Percentiles rank a stretch among this genome's conserved stretches.
Evolutionary conservation across 1,140 invertebrate species (phyloP).

Genomic region (Drosophila kepulauana): DNA sequence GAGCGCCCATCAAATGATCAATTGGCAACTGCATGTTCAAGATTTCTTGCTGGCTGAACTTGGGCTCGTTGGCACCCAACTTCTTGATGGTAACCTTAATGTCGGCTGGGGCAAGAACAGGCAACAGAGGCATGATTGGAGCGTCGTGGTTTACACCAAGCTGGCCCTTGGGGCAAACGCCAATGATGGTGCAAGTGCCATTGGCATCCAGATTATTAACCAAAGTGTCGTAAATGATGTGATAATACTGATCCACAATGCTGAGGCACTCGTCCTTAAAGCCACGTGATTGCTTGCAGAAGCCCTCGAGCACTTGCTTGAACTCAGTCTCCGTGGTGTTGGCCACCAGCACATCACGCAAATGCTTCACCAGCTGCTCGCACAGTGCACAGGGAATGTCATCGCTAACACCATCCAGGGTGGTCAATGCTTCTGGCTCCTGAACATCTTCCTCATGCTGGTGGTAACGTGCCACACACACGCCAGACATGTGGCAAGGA

Average conservation of each 20-base stretch:
- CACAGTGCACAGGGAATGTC: constrained; percentile 94
- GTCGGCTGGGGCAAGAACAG: constrained; percentile 67
- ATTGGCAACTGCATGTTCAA: constrained; percentile 87
- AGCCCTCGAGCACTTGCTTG: constrained; percentile 89
- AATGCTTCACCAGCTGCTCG: constrained; percentile 91
- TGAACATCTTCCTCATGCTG: constrained; percentile 86
- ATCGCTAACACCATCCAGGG: constrained; percentile 85
- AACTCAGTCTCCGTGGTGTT: constrained; percentile 95
- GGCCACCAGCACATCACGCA: constrained; percentile 92
- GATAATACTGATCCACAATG: constrained; percentile 92
- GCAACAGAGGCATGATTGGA: constrained; percentile 79
- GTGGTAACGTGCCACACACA: constrained; percentile 89
- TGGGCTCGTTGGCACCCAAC: constrained; percentile 77
- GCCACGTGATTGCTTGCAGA: constrained; percentile 92
- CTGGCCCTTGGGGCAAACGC: constrained; percentile 87
- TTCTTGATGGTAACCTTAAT: constrained; percentile 77
- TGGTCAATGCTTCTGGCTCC: constrained; percentile 85
- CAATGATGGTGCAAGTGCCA: constrained; percentile 89
- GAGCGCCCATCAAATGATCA: constrained; percentile 87
- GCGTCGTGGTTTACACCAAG: constrained; percentile 28
- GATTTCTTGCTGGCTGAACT: constrained; percentile 68
- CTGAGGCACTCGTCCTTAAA: constrained; percentile 89
- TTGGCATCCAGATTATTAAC: constrained; percentile 89
- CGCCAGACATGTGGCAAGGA: constrained; percentile 91
- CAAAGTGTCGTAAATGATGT: constrained; percentile 90